Percentiles rank a stretch among this genome's conserved stretches.
These are phyloP conservation scores for Rotaria socialis DNA, from an alignment of 2,888 invertebrate species.

Conservation along the genomic window DNA sequence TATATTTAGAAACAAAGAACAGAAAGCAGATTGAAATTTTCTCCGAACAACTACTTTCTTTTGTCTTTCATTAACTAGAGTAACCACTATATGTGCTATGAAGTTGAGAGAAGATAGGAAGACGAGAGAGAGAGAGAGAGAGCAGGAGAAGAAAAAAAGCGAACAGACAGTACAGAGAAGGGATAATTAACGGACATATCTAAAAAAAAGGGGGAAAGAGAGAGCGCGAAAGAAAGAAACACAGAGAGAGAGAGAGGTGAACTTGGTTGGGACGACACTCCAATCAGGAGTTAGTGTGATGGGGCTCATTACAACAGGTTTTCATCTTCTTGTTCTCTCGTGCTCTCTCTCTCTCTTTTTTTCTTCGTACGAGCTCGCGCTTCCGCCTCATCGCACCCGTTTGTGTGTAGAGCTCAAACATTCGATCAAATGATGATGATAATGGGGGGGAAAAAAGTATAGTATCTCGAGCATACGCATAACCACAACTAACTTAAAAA, in stretches of 20 bases:
- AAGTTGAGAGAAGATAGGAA: not conserved
- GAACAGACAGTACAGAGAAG: not conserved
- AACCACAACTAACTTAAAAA: not conserved
- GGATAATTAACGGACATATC: slow-evolving; percentile 17
- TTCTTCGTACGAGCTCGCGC: not conserved
- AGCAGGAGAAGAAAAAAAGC: not conserved
- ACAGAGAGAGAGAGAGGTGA: not conserved
- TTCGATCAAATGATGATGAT: slow-evolving; percentile 11
- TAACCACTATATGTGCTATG: not conserved
- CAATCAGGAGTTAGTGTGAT: slow-evolving; percentile 17
- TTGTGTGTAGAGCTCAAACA: not conserved
- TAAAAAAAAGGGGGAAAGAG: not conserved
- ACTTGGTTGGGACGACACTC: slow-evolving; percentile 7
- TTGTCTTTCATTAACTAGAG: slow-evolving; percentile 18
- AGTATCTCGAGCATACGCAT: not conserved
- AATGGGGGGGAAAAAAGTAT: not conserved
- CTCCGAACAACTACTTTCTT: slow-evolving; percentile 14
- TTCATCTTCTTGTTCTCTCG: not conserved
- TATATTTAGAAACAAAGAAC: not conserved
- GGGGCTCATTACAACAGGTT: slow-evolving; percentile 16
- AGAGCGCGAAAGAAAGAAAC: not conserved
- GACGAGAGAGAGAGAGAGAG: not conserved
- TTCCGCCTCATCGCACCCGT: not conserved
- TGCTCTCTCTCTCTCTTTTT: not conserved
- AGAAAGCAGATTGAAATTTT: not conserved